Percentiles rank a stretch among this genome's conserved stretches.
Conservation (phyloP, 2,888 invertebrate species). For the Ormyrus pomaceus region DNA sequence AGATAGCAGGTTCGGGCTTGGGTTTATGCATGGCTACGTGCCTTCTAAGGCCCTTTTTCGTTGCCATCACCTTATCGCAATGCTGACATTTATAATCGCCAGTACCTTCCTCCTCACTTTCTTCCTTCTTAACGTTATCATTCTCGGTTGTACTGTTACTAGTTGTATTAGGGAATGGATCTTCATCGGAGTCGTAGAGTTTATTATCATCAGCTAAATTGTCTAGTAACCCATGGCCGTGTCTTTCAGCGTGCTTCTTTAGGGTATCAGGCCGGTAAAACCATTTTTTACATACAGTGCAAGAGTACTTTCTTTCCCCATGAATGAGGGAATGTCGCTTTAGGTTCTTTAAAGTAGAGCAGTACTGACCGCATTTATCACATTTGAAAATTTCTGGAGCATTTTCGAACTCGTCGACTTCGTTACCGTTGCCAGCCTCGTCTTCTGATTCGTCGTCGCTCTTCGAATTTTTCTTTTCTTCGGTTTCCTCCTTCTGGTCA, state of each 20-base stretch:
- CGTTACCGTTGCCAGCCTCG: constrained; percentile 65
- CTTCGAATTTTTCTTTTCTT: constrained; percentile 46
- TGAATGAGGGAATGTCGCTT: constrained; percentile 72
- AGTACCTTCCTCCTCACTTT: constrained; percentile 64
- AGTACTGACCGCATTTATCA: constrained; percentile 70
- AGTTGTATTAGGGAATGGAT: constrained; percentile 49
- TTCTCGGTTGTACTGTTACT: constrained; percentile 54
- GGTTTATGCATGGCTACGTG: constrained; percentile 74
- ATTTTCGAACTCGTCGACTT: constrained; percentile 54
- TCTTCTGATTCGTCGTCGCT: constrained; percentile 62
- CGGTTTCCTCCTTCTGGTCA: constrained; percentile 28
- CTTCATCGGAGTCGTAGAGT: constrained; percentile 72
- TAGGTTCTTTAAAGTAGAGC: constrained; percentile 71
- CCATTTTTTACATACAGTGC: constrained; percentile 74
- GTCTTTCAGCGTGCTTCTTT: constrained; percentile 73
- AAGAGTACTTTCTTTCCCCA: constrained; percentile 74
- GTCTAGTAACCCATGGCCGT: constrained; percentile 72
- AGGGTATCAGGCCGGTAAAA: constrained; percentile 73
- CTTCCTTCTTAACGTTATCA: constrained; percentile 63
- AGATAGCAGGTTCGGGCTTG: constrained; percentile 72
- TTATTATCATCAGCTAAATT: constrained; percentile 72
- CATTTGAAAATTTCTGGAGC: constrained; percentile 71
- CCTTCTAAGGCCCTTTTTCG: constrained; percentile 72
- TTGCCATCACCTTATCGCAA: constrained; percentile 73
- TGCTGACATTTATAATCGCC: constrained; percentile 73